Conservation (phyloP, 2,888 invertebrate genomes). For the Timema podura region DNA sequence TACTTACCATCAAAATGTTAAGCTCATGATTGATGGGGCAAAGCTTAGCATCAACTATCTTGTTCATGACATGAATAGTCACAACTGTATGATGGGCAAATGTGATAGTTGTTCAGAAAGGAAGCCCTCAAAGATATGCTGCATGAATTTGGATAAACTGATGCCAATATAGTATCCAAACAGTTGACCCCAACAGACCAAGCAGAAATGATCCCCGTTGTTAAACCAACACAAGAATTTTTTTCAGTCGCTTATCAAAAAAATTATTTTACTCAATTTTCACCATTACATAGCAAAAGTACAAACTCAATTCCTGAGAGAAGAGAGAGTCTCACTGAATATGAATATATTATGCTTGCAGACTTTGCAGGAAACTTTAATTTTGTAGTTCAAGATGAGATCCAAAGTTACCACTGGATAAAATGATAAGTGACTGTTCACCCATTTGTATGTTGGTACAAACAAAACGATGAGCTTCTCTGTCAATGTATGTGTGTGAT, state of each 20-base stretch:
- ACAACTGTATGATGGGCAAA: neutral
- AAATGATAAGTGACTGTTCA: conserved; percentile 3
- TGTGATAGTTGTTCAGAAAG: neutral
- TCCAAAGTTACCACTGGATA: conserved; percentile 6
- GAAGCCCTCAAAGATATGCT: neutral
- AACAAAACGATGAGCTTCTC: conserved; percentile 4
- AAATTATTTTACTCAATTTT: neutral
- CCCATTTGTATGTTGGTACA: conserved; percentile 5
- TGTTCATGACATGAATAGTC: neutral
- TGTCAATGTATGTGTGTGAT: neutral
- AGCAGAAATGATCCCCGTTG: conserved; percentile 1
- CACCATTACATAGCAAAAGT: neutral
- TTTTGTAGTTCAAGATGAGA: conserved; percentile 5
- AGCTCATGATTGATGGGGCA: conserved; percentile 8
- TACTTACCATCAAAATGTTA: neutral
- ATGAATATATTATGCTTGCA: conserved; percentile 5
- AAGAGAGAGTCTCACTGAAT: neutral
- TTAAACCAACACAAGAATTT: neutral
- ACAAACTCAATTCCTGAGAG: conserved; percentile 7
- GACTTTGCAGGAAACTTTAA: conserved; percentile 12
- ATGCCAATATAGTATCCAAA: neutral
- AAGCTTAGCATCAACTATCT: neutral
- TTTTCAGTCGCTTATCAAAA: conserved; percentile 9
- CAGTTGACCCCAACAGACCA: neutral
- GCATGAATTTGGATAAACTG: neutral